Percentiles rank a stretch among this genome's conserved stretches.
Evolutionary conservation across 1,140 invertebrate genomes (phyloP).

Genomic region (Littorina saxatilis): DNA sequence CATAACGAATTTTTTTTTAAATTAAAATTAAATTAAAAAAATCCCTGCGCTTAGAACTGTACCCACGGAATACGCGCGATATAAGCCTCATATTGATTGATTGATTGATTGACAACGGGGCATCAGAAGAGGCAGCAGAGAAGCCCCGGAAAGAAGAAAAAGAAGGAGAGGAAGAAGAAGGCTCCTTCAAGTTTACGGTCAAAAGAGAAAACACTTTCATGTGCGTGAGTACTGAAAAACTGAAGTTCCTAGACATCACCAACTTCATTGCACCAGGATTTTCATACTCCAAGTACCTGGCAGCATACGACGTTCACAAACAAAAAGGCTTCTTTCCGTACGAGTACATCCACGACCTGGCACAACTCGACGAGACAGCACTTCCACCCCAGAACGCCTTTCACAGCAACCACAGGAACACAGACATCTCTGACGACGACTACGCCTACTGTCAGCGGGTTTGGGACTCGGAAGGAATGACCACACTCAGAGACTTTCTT

Average conservation of each 20-base stretch:
- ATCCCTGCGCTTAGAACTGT: too few species aligned
- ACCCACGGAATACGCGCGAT: too few species aligned
- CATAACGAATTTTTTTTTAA: too few species aligned
- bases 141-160: too few species aligned
- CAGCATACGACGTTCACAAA: slow-evolving; percentile 46
- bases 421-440: slow-evolving; percentile 43
- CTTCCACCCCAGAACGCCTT: slow-evolving; percentile 44
- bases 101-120: too few species aligned
- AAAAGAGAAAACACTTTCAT: slow-evolving; percentile 47
- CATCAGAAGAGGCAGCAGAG: neutral
- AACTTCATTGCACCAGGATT: slow-evolving; percentile 49
- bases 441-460: slow-evolving; percentile 17
- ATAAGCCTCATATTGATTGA: too few species aligned
- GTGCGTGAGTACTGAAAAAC: slow-evolving; percentile 35
- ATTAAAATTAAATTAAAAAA: too few species aligned
- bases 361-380: slow-evolving; percentile 29
- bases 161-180: neutral
- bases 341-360: slow-evolving; percentile 44
- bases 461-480: slow-evolving; percentile 47
- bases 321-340: slow-evolving; percentile 55
- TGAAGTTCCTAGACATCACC: slow-evolving; percentile 50
- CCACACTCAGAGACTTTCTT: slow-evolving; percentile 45
- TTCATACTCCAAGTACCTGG: slow-evolving; percentile 44
- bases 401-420: slow-evolving; percentile 39
- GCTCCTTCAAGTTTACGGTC: slow-evolving; percentile 31